phyloP scores from a whole-genome alignment of 2,888 invertebrate species.

The Exocentrus adspersus region DNA sequence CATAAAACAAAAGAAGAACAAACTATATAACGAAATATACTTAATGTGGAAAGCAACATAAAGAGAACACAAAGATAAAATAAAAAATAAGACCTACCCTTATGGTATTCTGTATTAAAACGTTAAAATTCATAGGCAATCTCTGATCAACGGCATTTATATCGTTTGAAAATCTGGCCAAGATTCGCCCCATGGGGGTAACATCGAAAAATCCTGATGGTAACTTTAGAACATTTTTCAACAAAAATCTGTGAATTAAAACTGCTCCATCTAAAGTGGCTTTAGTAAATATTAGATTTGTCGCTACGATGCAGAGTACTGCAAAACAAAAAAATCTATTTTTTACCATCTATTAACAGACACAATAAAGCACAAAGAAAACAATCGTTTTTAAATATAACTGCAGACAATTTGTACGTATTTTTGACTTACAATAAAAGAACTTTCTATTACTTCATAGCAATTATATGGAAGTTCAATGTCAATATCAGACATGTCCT shows the following conservation, averaged over 20 bases:
- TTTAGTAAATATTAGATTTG: conserved; percentile 62
- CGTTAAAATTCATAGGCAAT: conserved; percentile 58
- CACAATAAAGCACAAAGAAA: no score
- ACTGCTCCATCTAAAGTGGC: conserved; percentile 67
- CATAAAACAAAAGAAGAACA: not conserved
- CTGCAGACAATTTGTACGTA: conserved; percentile 19
- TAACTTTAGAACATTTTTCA: conserved; percentile 71
- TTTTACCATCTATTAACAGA: not conserved
- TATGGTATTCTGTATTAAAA: conserved; percentile 24
- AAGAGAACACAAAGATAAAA: conserved; percentile 41
- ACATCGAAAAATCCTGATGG: conserved; percentile 82
- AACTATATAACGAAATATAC: not conserved
- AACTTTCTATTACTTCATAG: conserved; percentile 62
- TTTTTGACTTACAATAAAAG: conserved; percentile 59
- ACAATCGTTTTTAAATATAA: conserved; percentile 21
- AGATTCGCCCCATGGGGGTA: conserved; percentile 79
- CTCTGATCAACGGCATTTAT: conserved; percentile 76
- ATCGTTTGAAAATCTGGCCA: conserved; percentile 80
- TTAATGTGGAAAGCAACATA: not conserved
- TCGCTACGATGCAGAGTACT: conserved; percentile 66
- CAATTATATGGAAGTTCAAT: conserved; percentile 67
- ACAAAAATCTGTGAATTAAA: conserved; percentile 68
- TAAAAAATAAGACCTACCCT: conserved; percentile 35
- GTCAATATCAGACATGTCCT: conserved; percentile 75
- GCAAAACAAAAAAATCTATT: conserved; percentile 53